Percentiles rank a stretch among this genome's conserved stretches.
Conservation (phyloP, 2,113 vertebrate genomes). For the Percina caprodes region DNA sequence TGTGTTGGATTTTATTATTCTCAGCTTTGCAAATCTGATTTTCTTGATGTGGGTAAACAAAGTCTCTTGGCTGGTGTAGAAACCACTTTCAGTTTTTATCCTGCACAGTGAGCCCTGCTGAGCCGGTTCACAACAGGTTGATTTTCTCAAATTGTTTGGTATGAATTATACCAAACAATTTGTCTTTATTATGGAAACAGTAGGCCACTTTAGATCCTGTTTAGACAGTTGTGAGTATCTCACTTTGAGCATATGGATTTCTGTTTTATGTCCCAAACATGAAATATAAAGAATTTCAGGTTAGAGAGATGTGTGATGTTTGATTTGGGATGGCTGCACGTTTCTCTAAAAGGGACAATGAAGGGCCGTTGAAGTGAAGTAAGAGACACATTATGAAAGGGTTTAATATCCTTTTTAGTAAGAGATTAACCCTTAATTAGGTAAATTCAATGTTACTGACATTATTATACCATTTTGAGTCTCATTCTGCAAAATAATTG, state of each 20-base stretch:
- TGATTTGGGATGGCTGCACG: neutral
- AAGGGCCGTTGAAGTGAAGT: neutral
- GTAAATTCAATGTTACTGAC: too few relatives aligned
- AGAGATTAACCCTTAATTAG: too few relatives aligned
- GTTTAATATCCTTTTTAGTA: neutral
- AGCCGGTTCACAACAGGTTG: constrained; percentile 41
- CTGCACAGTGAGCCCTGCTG: neutral
- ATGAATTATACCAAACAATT: too few relatives aligned
- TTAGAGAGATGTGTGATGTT: too few relatives aligned
- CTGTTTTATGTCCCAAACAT: too few relatives aligned
- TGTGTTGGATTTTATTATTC: neutral
- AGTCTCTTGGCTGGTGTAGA: neutral
- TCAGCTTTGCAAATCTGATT: neutral
- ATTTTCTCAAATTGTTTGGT: neutral
- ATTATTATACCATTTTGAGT: too few relatives aligned
- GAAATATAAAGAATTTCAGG: too few relatives aligned
- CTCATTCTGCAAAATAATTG: too few relatives aligned
- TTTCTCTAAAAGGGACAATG: neutral
- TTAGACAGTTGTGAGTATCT: neutral
- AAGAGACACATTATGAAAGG: neutral
- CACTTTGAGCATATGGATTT: neutral
- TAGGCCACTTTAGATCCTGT: neutral
- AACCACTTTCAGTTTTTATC: neutral
- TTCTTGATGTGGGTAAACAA: neutral
- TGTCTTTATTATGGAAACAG: too few relatives aligned